These are phyloP conservation scores for Tarsius wallacei DNA, from an alignment of 2,797 vertebrate genomes.

Conservation along the genomic window DNA sequence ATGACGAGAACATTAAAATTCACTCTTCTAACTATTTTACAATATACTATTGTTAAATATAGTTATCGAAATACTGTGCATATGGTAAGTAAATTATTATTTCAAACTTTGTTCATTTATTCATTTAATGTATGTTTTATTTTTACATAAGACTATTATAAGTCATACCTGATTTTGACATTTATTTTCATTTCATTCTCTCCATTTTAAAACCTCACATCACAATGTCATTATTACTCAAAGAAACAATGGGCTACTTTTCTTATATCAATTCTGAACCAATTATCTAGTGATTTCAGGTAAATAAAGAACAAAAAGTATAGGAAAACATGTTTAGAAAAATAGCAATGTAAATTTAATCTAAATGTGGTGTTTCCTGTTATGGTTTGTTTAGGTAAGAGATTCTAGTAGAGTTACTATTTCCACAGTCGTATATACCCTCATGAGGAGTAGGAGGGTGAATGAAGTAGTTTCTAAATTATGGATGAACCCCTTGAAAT, in stretches of 20 bases:
- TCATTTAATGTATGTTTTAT: conserved; percentile 26
- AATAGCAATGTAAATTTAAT: neutral
- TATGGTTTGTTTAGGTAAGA: neutral
- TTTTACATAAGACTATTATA: neutral
- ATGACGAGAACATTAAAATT: neutral
- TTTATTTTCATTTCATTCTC: neutral
- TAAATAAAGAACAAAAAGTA: neutral
- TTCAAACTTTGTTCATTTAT: neutral
- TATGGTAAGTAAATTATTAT: neutral
- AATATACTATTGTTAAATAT: neutral
- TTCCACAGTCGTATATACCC: neutral
- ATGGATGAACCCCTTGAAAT: neutral
- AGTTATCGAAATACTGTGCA: conserved; percentile 41
- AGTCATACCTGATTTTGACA: neutral
- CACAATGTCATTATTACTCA: neutral
- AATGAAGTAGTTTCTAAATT: neutral
- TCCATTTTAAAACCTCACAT: neutral
- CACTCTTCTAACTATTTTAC: neutral
- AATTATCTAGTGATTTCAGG: conserved; percentile 24
- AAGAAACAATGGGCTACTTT: conserved; percentile 1
- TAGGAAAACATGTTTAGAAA: neutral
- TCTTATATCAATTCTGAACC: conserved; percentile 28
- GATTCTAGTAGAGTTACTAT: neutral
- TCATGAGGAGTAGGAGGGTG: neutral
- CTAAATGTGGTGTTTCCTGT: conserved; percentile 4